A percentile compares a stretch with the other conserved stretches of the same genome.
These are phyloP conservation scores for Stenodema calcarata DNA, from an alignment of 2,888 invertebrate species.

Conservation along the genomic window DNA sequence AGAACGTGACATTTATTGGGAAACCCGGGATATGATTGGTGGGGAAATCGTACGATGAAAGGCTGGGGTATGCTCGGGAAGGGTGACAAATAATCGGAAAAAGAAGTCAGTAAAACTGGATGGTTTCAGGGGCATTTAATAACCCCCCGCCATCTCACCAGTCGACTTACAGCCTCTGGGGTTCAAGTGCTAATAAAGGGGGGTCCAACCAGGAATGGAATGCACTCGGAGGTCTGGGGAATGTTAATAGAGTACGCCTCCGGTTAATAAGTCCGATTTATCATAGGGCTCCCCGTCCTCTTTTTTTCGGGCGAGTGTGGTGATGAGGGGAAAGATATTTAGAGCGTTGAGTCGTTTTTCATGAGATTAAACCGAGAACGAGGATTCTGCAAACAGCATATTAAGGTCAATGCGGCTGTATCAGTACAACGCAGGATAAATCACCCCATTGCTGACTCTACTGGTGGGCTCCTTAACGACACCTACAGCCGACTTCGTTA, in stretches of 20 bases:
- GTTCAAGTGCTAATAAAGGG: slow-evolving; percentile 36
- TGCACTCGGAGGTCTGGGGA: not conserved
- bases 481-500: too few relatives aligned
- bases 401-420: too few relatives aligned
- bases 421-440: too few relatives aligned
- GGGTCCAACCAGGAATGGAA: slow-evolving; percentile 1
- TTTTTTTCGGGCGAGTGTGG: not conserved
- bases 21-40: slow-evolving; percentile 16
- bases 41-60: not conserved
- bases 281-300: slow-evolving; percentile 11
- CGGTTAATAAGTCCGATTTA: slow-evolving; percentile 42
- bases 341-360: not conserved
- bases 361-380: not conserved
- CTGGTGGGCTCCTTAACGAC: too few relatives aligned
- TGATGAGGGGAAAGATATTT: not conserved
- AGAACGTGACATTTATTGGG: slow-evolving; percentile 1
- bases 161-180: not conserved
- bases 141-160: not conserved
- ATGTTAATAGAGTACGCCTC: slow-evolving; percentile 46
- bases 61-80: not conserved
- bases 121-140: slow-evolving; percentile 3
- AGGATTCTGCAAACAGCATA: not conserved
- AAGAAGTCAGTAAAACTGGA: slow-evolving; percentile 15
- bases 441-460: too few relatives aligned
- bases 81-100: slow-evolving; percentile 1